Percentiles rank a stretch among this genome's conserved stretches.
These are phyloP conservation scores for Entosphenus tridentatus DNA, from an alignment of 2,113 vertebrate species.

Conservation along the genomic window DNA sequence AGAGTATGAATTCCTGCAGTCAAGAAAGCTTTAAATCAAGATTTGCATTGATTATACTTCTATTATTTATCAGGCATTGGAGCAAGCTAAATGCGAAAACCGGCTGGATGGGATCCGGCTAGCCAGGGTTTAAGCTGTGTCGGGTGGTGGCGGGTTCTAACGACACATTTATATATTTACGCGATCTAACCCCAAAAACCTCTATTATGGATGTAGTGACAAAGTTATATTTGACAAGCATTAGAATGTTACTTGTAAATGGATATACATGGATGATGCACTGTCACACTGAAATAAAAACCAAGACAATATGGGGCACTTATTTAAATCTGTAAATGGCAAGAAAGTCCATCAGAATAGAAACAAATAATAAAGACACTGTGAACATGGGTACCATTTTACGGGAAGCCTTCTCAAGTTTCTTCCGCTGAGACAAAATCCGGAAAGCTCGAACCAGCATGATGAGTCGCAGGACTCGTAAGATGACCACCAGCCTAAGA, in stretches of 20 bases:
- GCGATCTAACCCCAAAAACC: too few species aligned
- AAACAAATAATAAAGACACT: constrained; percentile 3
- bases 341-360: neutral
- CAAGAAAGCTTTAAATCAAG: too few species aligned
- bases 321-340: neutral
- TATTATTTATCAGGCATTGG: too few species aligned
- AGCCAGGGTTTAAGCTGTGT: too few species aligned
- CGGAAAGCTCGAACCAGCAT: constrained; percentile 59
- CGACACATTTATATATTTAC: too few species aligned
- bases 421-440: constrained; percentile 45
- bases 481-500: constrained; percentile 13
- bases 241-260: neutral
- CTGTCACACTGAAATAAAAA: neutral
- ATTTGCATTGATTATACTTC: too few species aligned
- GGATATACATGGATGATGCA: too few species aligned
- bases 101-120: too few species aligned
- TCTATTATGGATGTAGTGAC: too few species aligned
- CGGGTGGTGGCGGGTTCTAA: too few species aligned
- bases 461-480: constrained; percentile 45
- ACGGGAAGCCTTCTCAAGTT: constrained; percentile 53
- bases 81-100: too few species aligned
- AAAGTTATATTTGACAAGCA: neutral
- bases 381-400: constrained; percentile 41
- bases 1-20: too few species aligned
- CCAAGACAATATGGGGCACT: neutral